Percentiles rank a stretch among this genome's conserved stretches.
phyloP scores from a whole-genome alignment of 1,140 invertebrate species.

The Sminthurides bifidus region DNA sequence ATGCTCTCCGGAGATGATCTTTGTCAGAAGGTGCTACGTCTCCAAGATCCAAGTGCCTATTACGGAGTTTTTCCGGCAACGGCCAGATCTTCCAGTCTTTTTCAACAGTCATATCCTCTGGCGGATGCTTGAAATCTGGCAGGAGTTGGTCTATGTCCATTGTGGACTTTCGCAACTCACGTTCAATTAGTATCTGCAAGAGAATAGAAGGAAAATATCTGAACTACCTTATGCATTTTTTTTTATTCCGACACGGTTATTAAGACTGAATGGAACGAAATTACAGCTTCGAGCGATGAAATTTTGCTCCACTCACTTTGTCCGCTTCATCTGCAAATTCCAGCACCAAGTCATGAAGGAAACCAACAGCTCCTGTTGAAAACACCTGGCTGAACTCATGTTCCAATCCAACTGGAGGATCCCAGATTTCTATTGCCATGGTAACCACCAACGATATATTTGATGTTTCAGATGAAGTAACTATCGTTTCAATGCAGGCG shows the following conservation, averaged over 20 bases:
- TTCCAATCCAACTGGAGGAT: conserved; percentile 16
- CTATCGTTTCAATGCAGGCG: no score
- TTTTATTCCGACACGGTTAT: neutral
- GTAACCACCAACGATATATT: no score
- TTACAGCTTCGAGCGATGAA: no score
- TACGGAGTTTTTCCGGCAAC: conserved; percentile 39
- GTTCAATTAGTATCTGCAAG: conserved; percentile 5
- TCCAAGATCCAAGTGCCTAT: conserved; percentile 46
- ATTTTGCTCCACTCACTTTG: conserved; percentile 16
- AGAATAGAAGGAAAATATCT: neutral
- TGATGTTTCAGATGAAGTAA: no score
- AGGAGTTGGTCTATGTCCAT: conserved; percentile 15
- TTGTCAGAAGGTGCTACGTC: conserved; percentile 48
- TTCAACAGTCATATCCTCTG: neutral
- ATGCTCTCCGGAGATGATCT: conserved; percentile 42
- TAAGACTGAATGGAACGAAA: neutral
- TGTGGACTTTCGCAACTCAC: conserved; percentile 8
- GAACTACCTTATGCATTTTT: neutral
- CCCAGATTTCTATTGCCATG: conserved; percentile 17
- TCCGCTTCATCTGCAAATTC: conserved; percentile 17
- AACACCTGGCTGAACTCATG: conserved; percentile 18
- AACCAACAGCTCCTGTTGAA: conserved; percentile 24
- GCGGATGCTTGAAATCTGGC: conserved; percentile 13
- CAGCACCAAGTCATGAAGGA: conserved; percentile 21
- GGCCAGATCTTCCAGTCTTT: conserved; percentile 43